A percentile compares a stretch with the other conserved stretches of the same genome.
Conservation (phyloP, 1,140 invertebrate species). For the Dendroctonus valens region DNA sequence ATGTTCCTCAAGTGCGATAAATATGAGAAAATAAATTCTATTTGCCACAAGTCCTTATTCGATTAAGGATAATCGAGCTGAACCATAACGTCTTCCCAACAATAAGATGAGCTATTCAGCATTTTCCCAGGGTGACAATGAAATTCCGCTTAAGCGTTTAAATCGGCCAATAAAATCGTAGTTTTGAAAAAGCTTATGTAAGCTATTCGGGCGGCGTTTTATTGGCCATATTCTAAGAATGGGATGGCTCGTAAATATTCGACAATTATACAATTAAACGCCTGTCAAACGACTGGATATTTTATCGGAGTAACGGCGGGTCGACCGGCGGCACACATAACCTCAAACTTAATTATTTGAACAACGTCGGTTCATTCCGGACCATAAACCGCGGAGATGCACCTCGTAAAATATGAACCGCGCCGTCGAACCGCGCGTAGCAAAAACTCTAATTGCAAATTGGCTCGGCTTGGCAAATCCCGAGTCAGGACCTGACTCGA, state of each 20-base stretch:
- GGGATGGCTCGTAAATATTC: slow-evolving; percentile 13
- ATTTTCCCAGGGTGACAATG: slow-evolving; percentile 4
- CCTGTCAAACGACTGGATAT: slow-evolving; percentile 24
- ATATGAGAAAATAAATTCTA: too few species aligned
- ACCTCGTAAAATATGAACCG: slow-evolving; percentile 45
- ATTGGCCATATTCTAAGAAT: slow-evolving; percentile 22
- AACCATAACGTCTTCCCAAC: not conserved
- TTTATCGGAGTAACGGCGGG: slow-evolving; percentile 2
- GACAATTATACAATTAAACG: slow-evolving; percentile 24
- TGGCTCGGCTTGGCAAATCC: slow-evolving; percentile 19
- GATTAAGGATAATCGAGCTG: too few species aligned
- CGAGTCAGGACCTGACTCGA: not conserved
- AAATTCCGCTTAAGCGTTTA: slow-evolving; percentile 16
- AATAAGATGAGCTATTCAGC: slow-evolving; percentile 5
- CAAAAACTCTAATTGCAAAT: slow-evolving; percentile 27
- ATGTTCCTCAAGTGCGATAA: too few species aligned
- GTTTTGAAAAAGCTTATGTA: slow-evolving; percentile 19
- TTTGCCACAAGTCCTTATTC: too few species aligned
- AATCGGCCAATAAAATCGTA: slow-evolving; percentile 16
- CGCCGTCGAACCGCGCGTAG: slow-evolving; percentile 13
- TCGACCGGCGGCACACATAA: slow-evolving; percentile 29
- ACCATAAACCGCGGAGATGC: slow-evolving; percentile 44
- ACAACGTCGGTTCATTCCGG: slow-evolving; percentile 40
- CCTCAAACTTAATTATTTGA: slow-evolving; percentile 45
- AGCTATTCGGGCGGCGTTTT: slow-evolving; percentile 17